Evolutionary conservation across 2,888 invertebrate species (phyloP), one percentile per base, ranked within the genome.

Genomic region (Harpagoxenus sublaevis): DNA sequence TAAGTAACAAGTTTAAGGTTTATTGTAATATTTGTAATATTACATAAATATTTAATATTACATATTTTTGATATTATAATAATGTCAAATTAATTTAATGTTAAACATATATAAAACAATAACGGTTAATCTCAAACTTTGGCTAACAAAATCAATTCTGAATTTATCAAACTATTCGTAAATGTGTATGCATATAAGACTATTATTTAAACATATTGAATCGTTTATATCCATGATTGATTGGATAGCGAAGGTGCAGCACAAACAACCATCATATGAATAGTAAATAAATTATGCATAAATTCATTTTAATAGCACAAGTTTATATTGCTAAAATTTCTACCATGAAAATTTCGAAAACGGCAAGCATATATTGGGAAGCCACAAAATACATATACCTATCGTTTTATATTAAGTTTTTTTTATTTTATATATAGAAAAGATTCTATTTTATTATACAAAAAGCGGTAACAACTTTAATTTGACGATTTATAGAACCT

Each of bases 201-300:
- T 6, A 35, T 15, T 51, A 3, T 75, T 51, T 63, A 35, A 48
- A 75, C 18, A 75, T 23, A 51, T 63, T 63, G 51, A 63, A 63
- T 39, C 10, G 35, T 74, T 62, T 62, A 48, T 48, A 75, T 51
- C 23, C 5, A n/a, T 63, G 31, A 12, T 12, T 51, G 35, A 63
- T 51, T 51, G 62, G 31, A 75, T 48, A 62, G n/a, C 9, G 28
- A 12, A 57, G 6, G 31, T 62, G 10, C 12, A 10, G 4, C n/a
- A 31, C 35, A 62, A 60, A 62, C 28, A 48, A 9, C 12, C 15
- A 35, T 48, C 5, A 39, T 10, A n/a, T 60, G 15, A 28, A 75
- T 75, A 63, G 39, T 63, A 23, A 75, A 51, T 60, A 39, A 39
- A 42, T 63, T 1, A 15, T 42, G 15, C 48, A 63, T 75, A 75